Conservation (phyloP, 1,140 invertebrate genomes). For the Colletes latitarsis region DNA sequence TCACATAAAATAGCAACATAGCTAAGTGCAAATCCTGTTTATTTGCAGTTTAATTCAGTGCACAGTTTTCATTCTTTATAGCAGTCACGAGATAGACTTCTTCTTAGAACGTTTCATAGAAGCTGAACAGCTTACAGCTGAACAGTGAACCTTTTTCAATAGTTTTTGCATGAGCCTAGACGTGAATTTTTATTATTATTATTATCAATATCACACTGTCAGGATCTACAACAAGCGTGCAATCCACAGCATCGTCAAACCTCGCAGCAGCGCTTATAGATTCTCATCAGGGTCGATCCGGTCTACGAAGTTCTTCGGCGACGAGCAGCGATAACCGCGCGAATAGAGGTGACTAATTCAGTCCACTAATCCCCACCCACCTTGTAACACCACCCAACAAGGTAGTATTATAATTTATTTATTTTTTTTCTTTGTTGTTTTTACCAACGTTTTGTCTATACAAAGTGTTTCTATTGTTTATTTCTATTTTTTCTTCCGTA, state of each 20-base stretch:
- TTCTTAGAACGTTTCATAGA: constrained; percentile 12
- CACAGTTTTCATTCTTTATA: constrained; percentile 2
- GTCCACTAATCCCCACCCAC: constrained; percentile 71
- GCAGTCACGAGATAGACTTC: not conserved
- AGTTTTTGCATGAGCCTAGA: constrained; percentile 19
- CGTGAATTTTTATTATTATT: constrained; percentile 42
- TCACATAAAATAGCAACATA: not conserved
- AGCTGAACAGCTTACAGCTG: not conserved
- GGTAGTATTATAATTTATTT: constrained; percentile 72
- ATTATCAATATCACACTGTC: constrained; percentile 53
- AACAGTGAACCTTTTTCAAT: constrained; percentile 7
- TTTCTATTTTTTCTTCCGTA: constrained; percentile 33
- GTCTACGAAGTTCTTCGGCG: constrained; percentile 73
- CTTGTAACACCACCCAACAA: constrained; percentile 70
- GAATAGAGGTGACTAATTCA: constrained; percentile 78
- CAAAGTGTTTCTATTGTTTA: constrained; percentile 42
- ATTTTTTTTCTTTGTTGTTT: constrained; percentile 62
- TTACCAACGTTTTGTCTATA: constrained; percentile 50
- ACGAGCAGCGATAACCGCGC: constrained; percentile 77
- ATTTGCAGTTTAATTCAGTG: constrained; percentile 34
- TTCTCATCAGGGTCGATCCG: constrained; percentile 78
- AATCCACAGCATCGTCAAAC: constrained; percentile 79
- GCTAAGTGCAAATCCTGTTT: constrained; percentile 5
- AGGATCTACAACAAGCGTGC: constrained; percentile 79
- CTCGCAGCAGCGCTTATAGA: constrained; percentile 82